A percentile compares a stretch with the other conserved stretches of the same genome.
Evolutionary conservation across 2,113 vertebrate species (phyloP).

Genomic region (Pachycephala philippinensis): DNA sequence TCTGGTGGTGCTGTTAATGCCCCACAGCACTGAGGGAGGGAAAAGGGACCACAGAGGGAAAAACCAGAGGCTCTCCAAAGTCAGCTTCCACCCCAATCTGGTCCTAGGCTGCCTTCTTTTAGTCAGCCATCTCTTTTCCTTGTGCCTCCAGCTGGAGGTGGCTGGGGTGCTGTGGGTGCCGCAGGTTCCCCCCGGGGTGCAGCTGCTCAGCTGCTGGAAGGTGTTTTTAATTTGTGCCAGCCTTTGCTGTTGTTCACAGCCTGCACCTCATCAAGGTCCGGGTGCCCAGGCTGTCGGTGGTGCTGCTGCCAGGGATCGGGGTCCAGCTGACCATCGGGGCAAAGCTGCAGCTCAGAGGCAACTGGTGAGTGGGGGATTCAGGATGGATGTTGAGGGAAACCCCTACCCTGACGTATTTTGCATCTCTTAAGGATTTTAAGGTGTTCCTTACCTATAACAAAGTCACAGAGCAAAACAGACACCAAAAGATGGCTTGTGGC

Average conservation of each 20-base stretch:
- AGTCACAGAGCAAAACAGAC: not conserved
- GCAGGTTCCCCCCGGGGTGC: not conserved
- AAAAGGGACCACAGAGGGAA: not conserved
- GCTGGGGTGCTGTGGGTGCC: not conserved
- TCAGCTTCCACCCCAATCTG: not conserved
- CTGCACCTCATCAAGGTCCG: not conserved
- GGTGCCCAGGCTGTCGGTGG: not conserved
- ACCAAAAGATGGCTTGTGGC: not conserved
- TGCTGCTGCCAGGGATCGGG: not conserved
- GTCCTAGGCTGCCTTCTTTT: not conserved
- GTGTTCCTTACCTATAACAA: not conserved
- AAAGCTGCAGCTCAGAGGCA: constrained; percentile 6
- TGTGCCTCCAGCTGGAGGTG: not conserved
- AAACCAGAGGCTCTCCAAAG: not conserved
- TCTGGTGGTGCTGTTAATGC: not conserved
- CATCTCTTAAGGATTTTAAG: not conserved
- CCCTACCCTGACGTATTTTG: accelerated
- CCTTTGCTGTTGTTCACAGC: not conserved
- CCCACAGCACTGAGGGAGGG: not conserved
- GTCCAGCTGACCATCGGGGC: not conserved
- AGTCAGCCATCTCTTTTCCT: not conserved
- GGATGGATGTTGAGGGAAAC: accelerated
- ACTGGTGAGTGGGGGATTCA: not conserved
- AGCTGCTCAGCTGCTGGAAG: not conserved
- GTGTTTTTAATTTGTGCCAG: not conserved